Conservation (phyloP, 2,888 invertebrate genomes). For the Amiota communis region DNA sequence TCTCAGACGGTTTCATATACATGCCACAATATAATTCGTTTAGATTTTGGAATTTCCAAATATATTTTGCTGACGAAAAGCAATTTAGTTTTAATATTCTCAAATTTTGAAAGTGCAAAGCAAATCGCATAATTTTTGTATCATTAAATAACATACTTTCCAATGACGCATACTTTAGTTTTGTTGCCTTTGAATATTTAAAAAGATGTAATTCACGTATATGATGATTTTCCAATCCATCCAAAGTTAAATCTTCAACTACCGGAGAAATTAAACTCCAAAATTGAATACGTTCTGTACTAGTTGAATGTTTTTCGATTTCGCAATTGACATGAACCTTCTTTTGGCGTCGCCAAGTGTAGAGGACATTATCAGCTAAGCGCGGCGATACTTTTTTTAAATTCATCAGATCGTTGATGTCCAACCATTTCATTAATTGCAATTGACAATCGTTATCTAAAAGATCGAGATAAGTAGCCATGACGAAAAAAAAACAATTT, state of each 20-base stretch:
- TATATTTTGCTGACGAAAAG: too few relatives aligned
- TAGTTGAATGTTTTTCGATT: constrained; percentile 14
- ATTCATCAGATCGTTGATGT: constrained; percentile 45
- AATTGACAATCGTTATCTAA: constrained; percentile 53
- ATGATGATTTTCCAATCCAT: background rate
- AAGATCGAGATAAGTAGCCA: constrained; percentile 23
- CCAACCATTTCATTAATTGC: constrained; percentile 42
- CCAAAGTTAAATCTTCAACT: constrained; percentile 36
- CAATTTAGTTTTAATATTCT: too few relatives aligned
- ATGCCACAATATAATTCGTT: too few relatives aligned
- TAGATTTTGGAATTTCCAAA: too few relatives aligned
- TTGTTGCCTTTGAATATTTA: constrained; percentile 44
- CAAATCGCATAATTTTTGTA: too few relatives aligned
- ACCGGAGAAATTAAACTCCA: constrained; percentile 37
- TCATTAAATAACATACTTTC: too few relatives aligned
- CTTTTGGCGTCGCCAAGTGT: constrained; percentile 43
- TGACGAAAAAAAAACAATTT: too few relatives aligned
- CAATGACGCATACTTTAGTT: background rate
- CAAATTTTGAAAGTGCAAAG: too few relatives aligned
- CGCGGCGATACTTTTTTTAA: constrained; percentile 35
- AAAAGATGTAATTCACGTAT: constrained; percentile 31
- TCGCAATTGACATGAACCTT: background rate
- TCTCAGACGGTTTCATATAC: too few relatives aligned
- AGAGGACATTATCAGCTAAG: constrained; percentile 37
- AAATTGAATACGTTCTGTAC: constrained; percentile 39